phyloP scores from a whole-genome alignment of 2,113 vertebrate species.

The Acanthisitta chloris region DNA sequence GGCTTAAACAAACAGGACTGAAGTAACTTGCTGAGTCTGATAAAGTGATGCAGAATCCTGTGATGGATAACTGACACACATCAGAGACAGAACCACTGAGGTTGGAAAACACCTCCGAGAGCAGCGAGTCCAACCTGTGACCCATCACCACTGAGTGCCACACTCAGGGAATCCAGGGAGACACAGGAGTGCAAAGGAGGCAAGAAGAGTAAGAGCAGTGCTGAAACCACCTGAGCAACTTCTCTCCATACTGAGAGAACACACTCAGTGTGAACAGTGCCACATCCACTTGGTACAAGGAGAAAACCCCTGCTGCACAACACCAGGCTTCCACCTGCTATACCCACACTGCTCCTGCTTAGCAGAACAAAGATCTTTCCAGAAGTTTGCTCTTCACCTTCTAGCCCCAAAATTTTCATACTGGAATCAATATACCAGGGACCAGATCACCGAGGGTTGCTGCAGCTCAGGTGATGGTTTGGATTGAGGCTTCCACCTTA shows the following conservation, averaged over 20 bases:
- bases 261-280: too few relatives aligned
- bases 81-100: not conserved
- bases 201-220: not conserved
- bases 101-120: not conserved
- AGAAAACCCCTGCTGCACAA: not conserved
- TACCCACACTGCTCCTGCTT: not conserved
- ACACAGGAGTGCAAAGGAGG: not conserved
- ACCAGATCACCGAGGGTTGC: rapidly evolving
- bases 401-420: rapidly evolving
- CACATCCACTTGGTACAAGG: rapidly evolving
- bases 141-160: not conserved
- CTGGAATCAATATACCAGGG: not conserved
- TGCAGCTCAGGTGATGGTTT: not conserved
- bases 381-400: not conserved
- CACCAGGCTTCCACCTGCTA: not conserved
- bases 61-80: not conserved
- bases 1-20: not conserved
- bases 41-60: rapidly evolving
- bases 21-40: not conserved
- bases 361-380: not conserved
- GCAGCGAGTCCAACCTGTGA: not conserved
- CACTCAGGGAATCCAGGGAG: not conserved
- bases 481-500: not conserved
- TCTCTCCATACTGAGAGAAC: rapidly evolving
- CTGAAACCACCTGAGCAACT: not conserved